These are phyloP conservation scores for Chloroceryle inda DNA, from an alignment of 2,797 vertebrate species.

Conservation along the genomic window DNA sequence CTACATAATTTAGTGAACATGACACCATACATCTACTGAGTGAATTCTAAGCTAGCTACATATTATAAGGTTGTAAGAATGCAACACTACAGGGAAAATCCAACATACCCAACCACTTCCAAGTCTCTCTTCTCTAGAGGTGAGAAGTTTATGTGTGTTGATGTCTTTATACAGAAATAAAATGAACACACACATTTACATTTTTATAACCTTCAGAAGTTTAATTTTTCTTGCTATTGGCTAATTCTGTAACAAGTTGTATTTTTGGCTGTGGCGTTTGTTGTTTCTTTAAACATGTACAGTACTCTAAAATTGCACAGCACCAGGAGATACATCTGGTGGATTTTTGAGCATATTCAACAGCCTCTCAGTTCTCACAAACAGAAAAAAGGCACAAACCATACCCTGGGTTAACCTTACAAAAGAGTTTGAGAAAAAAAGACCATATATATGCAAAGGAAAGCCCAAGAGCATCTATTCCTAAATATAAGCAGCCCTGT, in stretches of 20 bases:
- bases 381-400: neutral
- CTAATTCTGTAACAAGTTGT: neutral
- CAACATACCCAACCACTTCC: neutral
- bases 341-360: neutral
- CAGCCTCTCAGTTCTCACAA: neutral
- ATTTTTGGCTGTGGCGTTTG: neutral
- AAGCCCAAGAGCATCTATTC: neutral
- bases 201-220: conserved; percentile 24
- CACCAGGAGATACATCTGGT: neutral
- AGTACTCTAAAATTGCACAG: neutral
- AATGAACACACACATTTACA: neutral
- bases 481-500: neutral
- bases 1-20: neutral
- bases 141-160: neutral
- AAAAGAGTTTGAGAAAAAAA: neutral
- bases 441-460: neutral
- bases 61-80: neutral
- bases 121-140: neutral
- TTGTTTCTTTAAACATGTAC: neutral
- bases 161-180: neutral
- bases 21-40: neutral
- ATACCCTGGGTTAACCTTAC: neutral
- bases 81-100: neutral
- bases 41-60: neutral
- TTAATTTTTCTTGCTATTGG: conserved; percentile 46